Conservation (phyloP, 2,888 invertebrate species). For the Nemapogon koenigi region DNA sequence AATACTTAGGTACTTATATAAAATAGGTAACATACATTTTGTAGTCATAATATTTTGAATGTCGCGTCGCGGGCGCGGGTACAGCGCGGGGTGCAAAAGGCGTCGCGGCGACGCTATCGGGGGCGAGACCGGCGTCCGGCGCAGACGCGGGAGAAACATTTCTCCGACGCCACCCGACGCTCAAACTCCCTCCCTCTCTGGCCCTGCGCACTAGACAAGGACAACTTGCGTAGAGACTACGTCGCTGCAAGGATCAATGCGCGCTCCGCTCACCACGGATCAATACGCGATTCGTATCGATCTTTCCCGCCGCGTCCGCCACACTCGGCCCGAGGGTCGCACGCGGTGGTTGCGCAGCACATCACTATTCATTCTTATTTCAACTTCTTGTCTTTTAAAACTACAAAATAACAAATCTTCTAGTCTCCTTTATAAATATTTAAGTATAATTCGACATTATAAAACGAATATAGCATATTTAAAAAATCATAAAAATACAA, state of each 20-base stretch:
- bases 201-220: slow-evolving; percentile 18
- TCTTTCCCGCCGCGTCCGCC: slow-evolving; percentile 72
- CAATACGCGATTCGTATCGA: slow-evolving; percentile 78
- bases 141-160: slow-evolving; percentile 39
- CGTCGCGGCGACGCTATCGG: slow-evolving; percentile 1
- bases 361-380: slow-evolving; percentile 3
- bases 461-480: no score
- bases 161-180: slow-evolving; percentile 1
- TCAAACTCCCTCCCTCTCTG: slow-evolving; percentile 14
- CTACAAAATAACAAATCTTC: no score
- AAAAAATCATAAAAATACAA: no score
- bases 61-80: no score
- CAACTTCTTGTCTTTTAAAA: no score
- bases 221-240: no score
- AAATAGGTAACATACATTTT: no score
- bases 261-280: slow-evolving; percentile 73
- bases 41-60: no score
- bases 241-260: slow-evolving; percentile 69
- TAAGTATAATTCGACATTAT: no score
- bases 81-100: no score
- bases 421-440: no score
- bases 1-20: no score
- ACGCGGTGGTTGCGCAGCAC: slow-evolving; percentile 59
- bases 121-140: slow-evolving; percentile 2
- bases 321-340: slow-evolving; percentile 54